Conservation (phyloP, 2,888 invertebrate genomes). For the Macaria liturata region DNA sequence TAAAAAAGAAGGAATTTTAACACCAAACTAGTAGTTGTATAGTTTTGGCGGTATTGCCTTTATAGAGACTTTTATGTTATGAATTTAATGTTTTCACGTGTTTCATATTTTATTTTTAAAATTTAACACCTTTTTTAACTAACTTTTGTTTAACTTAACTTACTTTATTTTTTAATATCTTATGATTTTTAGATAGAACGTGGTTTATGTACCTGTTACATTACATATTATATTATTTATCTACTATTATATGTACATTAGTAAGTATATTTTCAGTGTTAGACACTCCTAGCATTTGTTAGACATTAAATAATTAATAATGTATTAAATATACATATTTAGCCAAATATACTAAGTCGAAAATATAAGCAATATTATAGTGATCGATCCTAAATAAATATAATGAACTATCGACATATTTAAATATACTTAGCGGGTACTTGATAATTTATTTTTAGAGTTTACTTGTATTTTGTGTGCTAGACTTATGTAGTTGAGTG, state of each 20-base stretch:
- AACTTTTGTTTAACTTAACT: no score
- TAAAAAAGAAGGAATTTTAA: constrained; percentile 48
- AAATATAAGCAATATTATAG: constrained; percentile 25
- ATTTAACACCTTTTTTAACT: no score
- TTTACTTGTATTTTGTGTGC: constrained; percentile 9
- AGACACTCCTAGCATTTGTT: no score
- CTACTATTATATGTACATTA: no score
- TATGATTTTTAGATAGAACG: no score
- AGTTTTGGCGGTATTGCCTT: constrained; percentile 8
- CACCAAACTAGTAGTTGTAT: constrained; percentile 57
- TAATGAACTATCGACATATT: neutral
- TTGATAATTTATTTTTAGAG: constrained; percentile 27
- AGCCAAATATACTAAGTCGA: constrained; percentile 2
- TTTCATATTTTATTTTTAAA: no score
- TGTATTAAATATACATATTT: neutral
- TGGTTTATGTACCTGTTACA: no score
- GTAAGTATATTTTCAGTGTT: no score
- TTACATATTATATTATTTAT: no score
- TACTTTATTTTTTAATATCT: no score
- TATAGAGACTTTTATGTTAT: neutral
- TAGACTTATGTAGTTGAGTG: constrained; percentile 6
- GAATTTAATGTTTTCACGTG: no score
- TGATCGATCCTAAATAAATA: constrained; percentile 10
- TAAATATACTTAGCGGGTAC: constrained; percentile 1
- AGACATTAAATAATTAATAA: no score